phyloP scores from a whole-genome alignment of 2,113 vertebrate genomes.

The Marcusenius ussheri region DNA sequence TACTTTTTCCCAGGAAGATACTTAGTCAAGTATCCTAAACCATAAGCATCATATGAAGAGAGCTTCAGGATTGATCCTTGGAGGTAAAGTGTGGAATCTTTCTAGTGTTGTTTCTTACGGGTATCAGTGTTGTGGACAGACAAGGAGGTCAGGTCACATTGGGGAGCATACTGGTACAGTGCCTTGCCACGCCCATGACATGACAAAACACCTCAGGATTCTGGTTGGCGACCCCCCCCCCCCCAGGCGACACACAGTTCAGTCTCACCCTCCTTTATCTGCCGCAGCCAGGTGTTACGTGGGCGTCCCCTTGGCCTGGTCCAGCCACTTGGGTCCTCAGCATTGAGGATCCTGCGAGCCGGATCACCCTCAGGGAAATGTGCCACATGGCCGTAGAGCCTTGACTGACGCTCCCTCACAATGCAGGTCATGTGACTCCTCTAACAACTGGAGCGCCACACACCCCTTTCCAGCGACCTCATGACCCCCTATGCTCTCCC shows the following conservation, averaged over 20 bases:
- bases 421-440: background rate
- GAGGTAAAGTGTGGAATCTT: background rate
- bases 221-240: background rate
- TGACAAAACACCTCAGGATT: background rate
- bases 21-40: slow-evolving; percentile 3
- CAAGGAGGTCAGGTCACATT: background rate
- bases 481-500: background rate
- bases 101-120: background rate
- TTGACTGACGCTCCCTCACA: background rate
- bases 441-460: background rate
- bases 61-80: background rate
- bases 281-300: background rate
- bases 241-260: background rate
- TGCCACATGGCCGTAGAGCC: background rate
- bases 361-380: background rate
- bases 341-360: background rate
- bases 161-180: background rate
- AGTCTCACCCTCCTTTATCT: background rate
- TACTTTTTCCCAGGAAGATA: background rate
- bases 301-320: background rate
- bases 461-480: background rate
- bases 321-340: background rate
- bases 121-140: background rate
- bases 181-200: background rate
- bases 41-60: background rate